A percentile compares a stretch with the other conserved stretches of the same genome.
These are phyloP conservation scores for Andrena cerasifolii DNA, from an alignment of 1,140 invertebrate genomes.

Conservation along the genomic window DNA sequence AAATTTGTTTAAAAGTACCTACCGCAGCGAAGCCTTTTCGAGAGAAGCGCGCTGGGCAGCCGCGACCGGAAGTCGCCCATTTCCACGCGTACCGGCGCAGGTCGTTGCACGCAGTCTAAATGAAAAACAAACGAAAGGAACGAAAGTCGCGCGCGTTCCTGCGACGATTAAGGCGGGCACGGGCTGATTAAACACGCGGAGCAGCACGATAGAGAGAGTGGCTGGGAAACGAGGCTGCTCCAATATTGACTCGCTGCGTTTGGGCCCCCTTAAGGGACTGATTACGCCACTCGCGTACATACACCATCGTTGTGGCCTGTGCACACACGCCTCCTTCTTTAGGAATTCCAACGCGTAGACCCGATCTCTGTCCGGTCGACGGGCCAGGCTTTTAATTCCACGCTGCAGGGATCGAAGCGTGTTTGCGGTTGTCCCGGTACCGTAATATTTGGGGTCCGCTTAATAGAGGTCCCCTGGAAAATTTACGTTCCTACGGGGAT, in stretches of 20 bases:
- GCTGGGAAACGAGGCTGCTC: slow-evolving; percentile 46
- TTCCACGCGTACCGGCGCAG: not conserved
- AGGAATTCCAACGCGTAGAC: not conserved
- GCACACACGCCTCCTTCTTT: slow-evolving; percentile 1
- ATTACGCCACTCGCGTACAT: slow-evolving; percentile 41
- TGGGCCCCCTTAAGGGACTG: slow-evolving; percentile 47
- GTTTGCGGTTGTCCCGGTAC: not conserved
- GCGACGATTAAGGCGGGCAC: slow-evolving; percentile 17
- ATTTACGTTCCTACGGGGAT: not conserved
- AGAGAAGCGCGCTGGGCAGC: too few species aligned
- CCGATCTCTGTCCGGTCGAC: not conserved
- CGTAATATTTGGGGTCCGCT: not conserved
- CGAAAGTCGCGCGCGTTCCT: not conserved
- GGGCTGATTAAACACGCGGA: slow-evolving; percentile 28
- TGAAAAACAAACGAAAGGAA: not conserved
- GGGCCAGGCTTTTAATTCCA: not conserved
- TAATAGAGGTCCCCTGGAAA: not conserved
- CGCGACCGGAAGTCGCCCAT: too few species aligned
- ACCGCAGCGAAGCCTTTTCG: too few species aligned
- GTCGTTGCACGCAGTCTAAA: too few species aligned
- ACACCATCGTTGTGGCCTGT: not conserved
- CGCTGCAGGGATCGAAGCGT: not conserved
- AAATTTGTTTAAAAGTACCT: too few species aligned
- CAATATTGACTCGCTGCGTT: slow-evolving; percentile 53
- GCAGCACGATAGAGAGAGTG: slow-evolving; percentile 6